Evolutionary conservation across 2,888 invertebrate species (phyloP).

Genomic region (Rotaria macrura): DNA sequence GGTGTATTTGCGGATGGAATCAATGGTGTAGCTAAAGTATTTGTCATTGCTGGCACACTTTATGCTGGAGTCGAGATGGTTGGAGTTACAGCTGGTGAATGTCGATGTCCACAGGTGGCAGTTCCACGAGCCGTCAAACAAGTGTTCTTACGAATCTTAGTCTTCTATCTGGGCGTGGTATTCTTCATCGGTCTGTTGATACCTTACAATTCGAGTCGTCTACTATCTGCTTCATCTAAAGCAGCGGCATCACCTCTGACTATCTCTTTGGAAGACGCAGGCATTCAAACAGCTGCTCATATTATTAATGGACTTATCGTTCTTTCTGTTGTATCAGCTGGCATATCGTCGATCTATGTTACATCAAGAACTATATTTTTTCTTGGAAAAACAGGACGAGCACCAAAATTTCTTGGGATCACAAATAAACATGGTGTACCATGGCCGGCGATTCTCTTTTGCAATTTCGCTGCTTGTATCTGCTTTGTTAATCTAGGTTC

Average conservation of each 20-base stretch:
- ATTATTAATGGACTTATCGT: constrained; percentile 16
- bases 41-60: constrained; percentile 12
- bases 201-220: neutral
- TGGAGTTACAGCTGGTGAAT: constrained; percentile 12
- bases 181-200: constrained; percentile 4
- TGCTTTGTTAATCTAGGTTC: neutral
- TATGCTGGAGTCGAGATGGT: constrained; percentile 19
- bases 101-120: neutral
- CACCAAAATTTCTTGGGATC: constrained; percentile 1
- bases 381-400: neutral
- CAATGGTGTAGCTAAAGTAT: neutral
- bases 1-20: neutral
- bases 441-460: neutral
- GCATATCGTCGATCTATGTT: constrained; percentile 3
- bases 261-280: constrained; percentile 10
- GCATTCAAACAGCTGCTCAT: neutral
- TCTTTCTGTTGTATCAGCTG: constrained; percentile 8
- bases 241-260: constrained; percentile 11
- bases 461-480: neutral
- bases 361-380: constrained; percentile 17
- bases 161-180: neutral
- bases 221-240: neutral
- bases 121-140: constrained; percentile 22
- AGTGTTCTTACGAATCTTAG: neutral
- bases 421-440: neutral